Percentiles rank a stretch among this genome's conserved stretches.
Conservation (phyloP, 2,797 vertebrate genomes). For the Siniperca undulata region DNA sequence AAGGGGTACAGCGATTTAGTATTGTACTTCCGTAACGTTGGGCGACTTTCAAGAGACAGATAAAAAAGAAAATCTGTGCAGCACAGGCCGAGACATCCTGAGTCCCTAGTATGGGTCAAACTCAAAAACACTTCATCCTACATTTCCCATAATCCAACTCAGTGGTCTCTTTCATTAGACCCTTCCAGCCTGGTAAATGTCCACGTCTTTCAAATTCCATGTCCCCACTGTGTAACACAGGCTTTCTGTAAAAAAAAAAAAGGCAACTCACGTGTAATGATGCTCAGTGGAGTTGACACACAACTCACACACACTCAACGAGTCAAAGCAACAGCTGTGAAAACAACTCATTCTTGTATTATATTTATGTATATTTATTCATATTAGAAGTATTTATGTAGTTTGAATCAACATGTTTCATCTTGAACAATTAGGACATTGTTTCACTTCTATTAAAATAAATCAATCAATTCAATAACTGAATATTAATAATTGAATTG, state of each 20-base stretch:
- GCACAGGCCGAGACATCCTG: background rate
- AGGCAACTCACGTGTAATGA: background rate
- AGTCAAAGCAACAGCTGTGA: slow-evolving; percentile 34
- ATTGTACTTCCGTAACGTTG: background rate
- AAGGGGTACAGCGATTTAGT: no score
- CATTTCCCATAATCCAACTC: slow-evolving; percentile 12
- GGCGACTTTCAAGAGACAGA: background rate
- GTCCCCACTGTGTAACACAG: background rate
- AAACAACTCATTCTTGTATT: slow-evolving; percentile 24
- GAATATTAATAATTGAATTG: no score
- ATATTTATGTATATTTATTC: no score
- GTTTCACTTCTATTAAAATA: background rate
- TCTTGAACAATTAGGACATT: background rate
- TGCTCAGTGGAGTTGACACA: slow-evolving; percentile 18
- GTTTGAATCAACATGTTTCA: background rate
- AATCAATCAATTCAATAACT: background rate
- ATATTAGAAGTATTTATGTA: background rate
- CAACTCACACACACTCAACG: background rate
- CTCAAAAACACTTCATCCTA: background rate
- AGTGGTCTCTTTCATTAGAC: background rate
- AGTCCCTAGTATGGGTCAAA: background rate
- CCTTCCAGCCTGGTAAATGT: background rate
- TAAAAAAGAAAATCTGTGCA: background rate
- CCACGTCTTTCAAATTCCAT: background rate
- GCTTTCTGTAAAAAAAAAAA: background rate